Conservation (phyloP, 35 echinoderm and acorn worm genomes). For the Ophiothrix spiculata region DNA sequence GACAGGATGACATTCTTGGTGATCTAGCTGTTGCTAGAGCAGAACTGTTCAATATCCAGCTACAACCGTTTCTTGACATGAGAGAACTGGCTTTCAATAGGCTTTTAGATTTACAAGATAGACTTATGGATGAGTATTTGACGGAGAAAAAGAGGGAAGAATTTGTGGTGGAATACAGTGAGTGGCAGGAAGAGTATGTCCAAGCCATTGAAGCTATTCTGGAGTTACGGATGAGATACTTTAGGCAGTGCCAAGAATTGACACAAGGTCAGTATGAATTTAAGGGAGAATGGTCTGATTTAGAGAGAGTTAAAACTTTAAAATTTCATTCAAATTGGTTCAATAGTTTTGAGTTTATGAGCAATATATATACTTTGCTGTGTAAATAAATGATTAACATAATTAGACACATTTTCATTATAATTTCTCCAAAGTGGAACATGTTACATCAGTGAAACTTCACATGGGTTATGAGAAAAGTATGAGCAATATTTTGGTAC, state of each 20-base stretch:
- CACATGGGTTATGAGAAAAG: no score
- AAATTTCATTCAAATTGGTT: no score
- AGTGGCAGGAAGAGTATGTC: constrained; percentile 76
- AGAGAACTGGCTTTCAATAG: constrained; percentile 76
- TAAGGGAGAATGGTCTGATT: no score
- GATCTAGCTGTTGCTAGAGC: constrained; percentile 49
- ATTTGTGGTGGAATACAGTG: constrained; percentile 67
- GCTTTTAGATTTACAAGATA: constrained; percentile 65
- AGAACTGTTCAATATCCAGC: constrained; percentile 72
- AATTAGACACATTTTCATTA: no score
- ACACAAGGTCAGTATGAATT: constrained; percentile 86
- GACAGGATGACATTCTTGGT: constrained; percentile 47
- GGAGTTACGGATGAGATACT: constrained; percentile 65
- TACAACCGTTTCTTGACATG: constrained; percentile 88
- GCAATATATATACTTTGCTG: no score
- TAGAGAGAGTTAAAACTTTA: no score
- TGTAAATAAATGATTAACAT: no score
- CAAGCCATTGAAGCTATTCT: constrained; percentile 71
- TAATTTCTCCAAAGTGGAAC: no score
- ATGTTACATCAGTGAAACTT: no score
- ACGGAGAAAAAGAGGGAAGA: constrained; percentile 45
- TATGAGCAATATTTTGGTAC: no score
- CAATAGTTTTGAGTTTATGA: no score
- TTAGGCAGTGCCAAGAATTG: constrained; percentile 55
- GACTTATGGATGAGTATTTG: constrained; percentile 69